phyloP scores from a whole-genome alignment of 2,113 vertebrate species.

The Anguilla rostrata region DNA sequence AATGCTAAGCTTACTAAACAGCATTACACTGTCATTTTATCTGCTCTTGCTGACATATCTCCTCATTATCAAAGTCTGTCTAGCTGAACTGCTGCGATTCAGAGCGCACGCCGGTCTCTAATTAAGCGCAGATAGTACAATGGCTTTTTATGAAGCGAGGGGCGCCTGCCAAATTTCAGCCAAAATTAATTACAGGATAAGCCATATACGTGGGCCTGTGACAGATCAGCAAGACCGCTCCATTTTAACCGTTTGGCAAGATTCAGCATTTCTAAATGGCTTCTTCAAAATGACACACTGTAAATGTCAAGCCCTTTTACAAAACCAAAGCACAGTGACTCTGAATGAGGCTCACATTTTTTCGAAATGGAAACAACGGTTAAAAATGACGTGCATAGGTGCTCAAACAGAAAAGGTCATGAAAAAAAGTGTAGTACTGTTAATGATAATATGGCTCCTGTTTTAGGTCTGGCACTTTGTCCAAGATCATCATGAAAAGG shows the following conservation, averaged over 20 bases:
- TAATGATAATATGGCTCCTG: background rate
- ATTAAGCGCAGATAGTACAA: too few species aligned
- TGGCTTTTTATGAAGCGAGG: too few species aligned
- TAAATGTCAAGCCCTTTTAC: background rate
- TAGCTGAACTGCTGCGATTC: too few species aligned
- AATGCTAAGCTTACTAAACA: too few species aligned
- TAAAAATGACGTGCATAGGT: background rate
- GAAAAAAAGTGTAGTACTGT: background rate
- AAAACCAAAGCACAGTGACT: background rate
- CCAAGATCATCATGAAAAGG: too few species aligned
- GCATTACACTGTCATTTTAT: too few species aligned
- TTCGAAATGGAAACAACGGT: background rate
- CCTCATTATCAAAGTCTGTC: too few species aligned
- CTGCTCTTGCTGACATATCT: too few species aligned
- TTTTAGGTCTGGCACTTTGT: too few species aligned
- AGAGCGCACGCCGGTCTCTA: too few species aligned
- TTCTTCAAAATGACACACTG: background rate
- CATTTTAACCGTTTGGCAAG: background rate
- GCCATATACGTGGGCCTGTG: background rate
- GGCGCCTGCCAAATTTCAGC: conserved; percentile 9
- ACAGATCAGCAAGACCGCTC: background rate
- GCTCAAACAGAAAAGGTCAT: too few species aligned
- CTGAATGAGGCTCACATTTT: background rate
- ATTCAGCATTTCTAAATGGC: background rate
- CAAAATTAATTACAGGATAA: background rate